Conservation (phyloP, 2,888 invertebrate species). For the Melikaiella ostensackeni region DNA sequence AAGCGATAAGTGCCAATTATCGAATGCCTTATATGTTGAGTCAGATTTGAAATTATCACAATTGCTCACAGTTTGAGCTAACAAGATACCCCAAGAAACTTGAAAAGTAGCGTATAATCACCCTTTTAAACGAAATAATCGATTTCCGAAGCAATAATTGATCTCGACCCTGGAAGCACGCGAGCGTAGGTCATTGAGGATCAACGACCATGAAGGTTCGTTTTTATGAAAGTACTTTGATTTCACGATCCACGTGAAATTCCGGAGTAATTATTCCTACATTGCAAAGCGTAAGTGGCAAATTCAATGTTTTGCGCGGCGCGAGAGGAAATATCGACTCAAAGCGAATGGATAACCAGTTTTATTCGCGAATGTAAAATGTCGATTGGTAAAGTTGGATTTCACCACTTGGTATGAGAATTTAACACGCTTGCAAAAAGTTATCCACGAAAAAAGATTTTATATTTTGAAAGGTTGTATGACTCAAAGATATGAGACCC, state of each 20-base stretch:
- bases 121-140: neutral
- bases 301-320: slow-evolving; percentile 22
- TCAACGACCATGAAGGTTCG: slow-evolving; percentile 61
- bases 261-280: slow-evolving; percentile 14
- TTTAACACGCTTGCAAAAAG: neutral
- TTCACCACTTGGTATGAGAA: slow-evolving; percentile 15
- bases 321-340: neutral
- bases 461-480: too few relatives aligned
- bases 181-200: slow-evolving; percentile 48
- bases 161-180: slow-evolving; percentile 49
- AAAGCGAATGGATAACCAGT: slow-evolving; percentile 30
- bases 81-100: neutral
- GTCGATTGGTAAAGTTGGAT: slow-evolving; percentile 4
- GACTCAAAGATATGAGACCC: too few relatives aligned
- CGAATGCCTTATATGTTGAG: neutral
- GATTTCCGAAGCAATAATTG: neutral
- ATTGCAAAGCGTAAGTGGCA: neutral
- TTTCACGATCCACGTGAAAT: slow-evolving; percentile 24
- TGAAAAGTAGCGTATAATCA: neutral
- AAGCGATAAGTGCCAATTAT: slow-evolving; percentile 4
- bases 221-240: neutral
- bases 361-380: slow-evolving; percentile 22
- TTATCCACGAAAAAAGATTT: neutral
- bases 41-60: neutral
- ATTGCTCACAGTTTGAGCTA: neutral